phyloP scores from a whole-genome alignment of 2,113 vertebrate species.

The Alces alces region DNA sequence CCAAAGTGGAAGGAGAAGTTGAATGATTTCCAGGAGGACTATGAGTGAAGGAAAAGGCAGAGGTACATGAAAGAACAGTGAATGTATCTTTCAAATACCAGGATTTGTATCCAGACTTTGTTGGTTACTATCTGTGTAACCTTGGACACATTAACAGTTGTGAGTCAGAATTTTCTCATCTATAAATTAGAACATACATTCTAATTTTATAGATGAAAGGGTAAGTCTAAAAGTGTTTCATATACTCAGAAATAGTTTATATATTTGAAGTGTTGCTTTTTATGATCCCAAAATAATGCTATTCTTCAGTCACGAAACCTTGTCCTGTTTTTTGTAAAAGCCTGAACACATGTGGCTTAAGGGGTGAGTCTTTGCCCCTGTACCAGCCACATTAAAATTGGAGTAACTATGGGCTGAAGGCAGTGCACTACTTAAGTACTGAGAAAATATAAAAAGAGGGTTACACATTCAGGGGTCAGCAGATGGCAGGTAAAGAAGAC shows the following conservation, averaged over 20 bases:
- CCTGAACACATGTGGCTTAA: neutral
- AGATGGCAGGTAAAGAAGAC: neutral
- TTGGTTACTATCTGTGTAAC: neutral
- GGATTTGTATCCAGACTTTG: neutral
- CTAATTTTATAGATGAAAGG: conserved; percentile 25
- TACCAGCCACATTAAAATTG: neutral
- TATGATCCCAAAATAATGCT: conserved; percentile 1
- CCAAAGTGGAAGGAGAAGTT: neutral
- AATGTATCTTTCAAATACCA: neutral
- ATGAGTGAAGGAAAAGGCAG: neutral
- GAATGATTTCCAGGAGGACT: neutral
- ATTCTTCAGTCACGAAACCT: neutral
- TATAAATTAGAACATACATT: conserved; percentile 37
- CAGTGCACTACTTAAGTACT: neutral
- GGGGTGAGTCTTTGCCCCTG: neutral
- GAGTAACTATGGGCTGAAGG: neutral
- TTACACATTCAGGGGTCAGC: neutral
- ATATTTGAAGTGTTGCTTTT: conserved; percentile 14
- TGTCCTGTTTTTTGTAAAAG: neutral
- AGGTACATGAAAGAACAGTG: neutral
- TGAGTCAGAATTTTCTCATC: conserved; percentile 33
- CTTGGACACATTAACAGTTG: neutral
- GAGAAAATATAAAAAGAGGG: neutral
- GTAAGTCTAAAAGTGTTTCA: conserved; percentile 20
- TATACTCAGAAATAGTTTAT: neutral